phyloP scores from a whole-genome alignment of 2,797 vertebrate genomes.

The Tokudaia tokunoshimensis region DNA sequence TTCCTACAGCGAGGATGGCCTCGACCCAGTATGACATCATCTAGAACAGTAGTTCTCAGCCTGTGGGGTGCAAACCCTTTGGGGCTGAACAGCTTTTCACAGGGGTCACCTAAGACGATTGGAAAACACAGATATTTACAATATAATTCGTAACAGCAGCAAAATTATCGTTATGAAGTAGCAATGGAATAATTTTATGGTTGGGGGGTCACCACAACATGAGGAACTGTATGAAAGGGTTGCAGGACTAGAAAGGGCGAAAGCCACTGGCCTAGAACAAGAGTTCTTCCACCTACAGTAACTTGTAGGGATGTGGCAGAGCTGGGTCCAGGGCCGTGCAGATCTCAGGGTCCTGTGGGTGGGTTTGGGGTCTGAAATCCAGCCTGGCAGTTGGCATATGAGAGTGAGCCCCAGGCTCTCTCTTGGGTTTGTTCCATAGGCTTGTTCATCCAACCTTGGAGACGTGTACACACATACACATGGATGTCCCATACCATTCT shows the following conservation, averaged over 20 bases:
- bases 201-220: background rate
- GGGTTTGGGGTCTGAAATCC: background rate
- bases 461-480: background rate
- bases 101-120: background rate
- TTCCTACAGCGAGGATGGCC: background rate
- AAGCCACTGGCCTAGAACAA: background rate
- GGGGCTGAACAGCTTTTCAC: background rate
- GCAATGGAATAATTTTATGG: background rate
- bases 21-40: no score
- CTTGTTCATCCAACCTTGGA: no score
- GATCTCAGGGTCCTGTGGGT: background rate
- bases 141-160: background rate
- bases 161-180: background rate
- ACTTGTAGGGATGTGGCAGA: background rate
- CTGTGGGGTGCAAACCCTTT: background rate
- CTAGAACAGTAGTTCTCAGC: background rate
- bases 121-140: background rate
- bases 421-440: no score
- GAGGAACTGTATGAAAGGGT: background rate
- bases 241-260: background rate
- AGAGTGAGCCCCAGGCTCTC: no score
- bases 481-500: fast-evolving
- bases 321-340: fast-evolving
- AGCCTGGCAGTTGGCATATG: fast-evolving
- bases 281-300: background rate